Evolutionary conservation across 1,140 invertebrate genomes (phyloP), one percentile per base, ranked within the genome.

Genomic region (Vollenhovia emeryi): DNA sequence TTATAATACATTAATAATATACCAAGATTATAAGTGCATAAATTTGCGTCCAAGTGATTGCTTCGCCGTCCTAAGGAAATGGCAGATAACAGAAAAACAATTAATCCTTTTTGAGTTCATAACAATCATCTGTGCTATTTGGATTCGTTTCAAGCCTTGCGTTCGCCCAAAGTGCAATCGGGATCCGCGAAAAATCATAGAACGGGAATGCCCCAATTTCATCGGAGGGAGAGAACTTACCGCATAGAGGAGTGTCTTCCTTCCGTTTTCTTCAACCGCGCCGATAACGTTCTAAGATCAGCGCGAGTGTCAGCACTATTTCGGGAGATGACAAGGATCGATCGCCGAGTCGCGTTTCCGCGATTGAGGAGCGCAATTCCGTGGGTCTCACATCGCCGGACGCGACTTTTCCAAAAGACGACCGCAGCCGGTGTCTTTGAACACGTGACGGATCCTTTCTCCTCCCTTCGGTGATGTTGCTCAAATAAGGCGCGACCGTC

Each of bases 231-330:
- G 40, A 9, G 30, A 66, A 50, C 43, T 48, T 66, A 66, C 13
- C 3, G 62, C 27, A 36, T 36, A 48, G 13, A 45, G 8, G 50
- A 36, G n/a, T n/a, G n/a, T 78, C 74, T 21, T 30, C 18, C 40
- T 30, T 24, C 45, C 36, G 33, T 33, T 86, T 76, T 33, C 33
- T 52, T 21, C 36, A 43, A 48, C 64, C 43, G 71, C 50, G 52
- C 33, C 79, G 85, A 89, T 88, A 88, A 84, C 21, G 68, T 78
- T 84, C 73, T 45, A 66, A 71, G 55, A 89, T 80, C 55, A 75
- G 71, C 50, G n/a, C 4, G 15, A 50, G 36, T 86, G 66, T 87
- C 87, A 50, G 30, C 11, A 60, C 60, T 87, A 89, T 89, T 89
- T 89, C 74, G 55, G 69, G 88, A 84, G 5, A 21, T 80, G 79